phyloP scores from a whole-genome alignment of 2,797 vertebrate genomes.

The Coreius guichenoti region DNA sequence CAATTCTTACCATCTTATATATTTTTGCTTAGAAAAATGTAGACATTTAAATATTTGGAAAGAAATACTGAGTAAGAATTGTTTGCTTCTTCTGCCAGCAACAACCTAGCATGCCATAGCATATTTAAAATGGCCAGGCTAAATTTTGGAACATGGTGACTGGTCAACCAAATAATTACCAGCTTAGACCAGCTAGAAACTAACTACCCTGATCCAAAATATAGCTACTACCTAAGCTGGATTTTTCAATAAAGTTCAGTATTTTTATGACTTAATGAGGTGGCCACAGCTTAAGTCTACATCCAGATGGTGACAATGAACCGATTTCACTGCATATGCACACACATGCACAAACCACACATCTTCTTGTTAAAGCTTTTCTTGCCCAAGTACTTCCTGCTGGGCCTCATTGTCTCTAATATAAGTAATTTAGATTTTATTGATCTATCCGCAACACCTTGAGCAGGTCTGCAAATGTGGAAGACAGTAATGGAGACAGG shows the following conservation, averaged over 20 bases:
- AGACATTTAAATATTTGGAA: neutral
- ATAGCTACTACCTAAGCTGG: neutral
- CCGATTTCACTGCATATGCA: slow-evolving; percentile 1
- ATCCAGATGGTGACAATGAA: slow-evolving; percentile 36
- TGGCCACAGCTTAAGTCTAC: neutral
- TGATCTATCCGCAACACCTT: slow-evolving; percentile 41
- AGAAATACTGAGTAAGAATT: neutral
- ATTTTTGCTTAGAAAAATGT: neutral
- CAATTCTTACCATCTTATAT: neutral
- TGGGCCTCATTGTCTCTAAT: slow-evolving; percentile 30
- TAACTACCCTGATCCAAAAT: neutral
- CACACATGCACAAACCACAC: slow-evolving; percentile 33
- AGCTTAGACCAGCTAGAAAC: neutral
- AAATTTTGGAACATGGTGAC: neutral
- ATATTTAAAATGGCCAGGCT: neutral
- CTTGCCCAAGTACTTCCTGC: slow-evolving; percentile 38
- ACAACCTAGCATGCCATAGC: neutral
- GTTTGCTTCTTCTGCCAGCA: neutral
- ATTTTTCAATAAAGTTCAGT: neutral
- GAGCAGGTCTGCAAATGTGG: slow-evolving; percentile 29
- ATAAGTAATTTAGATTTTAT: slow-evolving; percentile 51
- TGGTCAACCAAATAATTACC: neutral
- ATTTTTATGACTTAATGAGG: slow-evolving; percentile 32
- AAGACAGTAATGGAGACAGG: slow-evolving; percentile 32
- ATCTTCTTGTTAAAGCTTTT: slow-evolving; percentile 37